Percentiles rank a stretch among this genome's conserved stretches.
These are phyloP conservation scores for Metridium senile DNA, from an alignment of 92 coral and sea anemone genomes.

Conservation along the genomic window DNA sequence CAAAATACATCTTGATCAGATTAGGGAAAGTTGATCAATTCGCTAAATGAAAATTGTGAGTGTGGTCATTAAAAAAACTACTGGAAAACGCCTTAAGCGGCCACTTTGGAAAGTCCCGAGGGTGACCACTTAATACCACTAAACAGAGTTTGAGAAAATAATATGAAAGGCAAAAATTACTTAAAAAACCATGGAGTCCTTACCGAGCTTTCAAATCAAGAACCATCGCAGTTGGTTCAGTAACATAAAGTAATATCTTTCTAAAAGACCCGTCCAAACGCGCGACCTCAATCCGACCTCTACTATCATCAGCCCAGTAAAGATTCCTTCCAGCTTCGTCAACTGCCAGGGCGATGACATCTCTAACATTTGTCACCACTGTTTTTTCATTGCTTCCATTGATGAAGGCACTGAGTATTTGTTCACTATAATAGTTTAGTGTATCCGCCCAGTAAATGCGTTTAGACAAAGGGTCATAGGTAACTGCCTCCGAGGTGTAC, in stretches of 20 bases:
- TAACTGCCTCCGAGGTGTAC: slow-evolving; percentile 37
- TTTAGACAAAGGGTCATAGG: slow-evolving; percentile 39
- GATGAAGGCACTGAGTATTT: slow-evolving; percentile 32
- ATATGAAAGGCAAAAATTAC: no score
- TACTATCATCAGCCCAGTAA: slow-evolving; percentile 46
- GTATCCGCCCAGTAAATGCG: slow-evolving; percentile 47
- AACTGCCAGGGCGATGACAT: slow-evolving; percentile 35
- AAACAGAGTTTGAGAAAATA: no score
- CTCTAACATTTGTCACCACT: slow-evolving; percentile 16
- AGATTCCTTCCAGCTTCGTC: slow-evolving; percentile 49
- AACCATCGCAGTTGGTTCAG: background rate
- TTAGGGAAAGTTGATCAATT: no score
- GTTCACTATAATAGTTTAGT: background rate
- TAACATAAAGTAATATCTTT: slow-evolving; percentile 15
- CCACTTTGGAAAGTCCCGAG: no score
- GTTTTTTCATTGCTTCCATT: slow-evolving; percentile 37
- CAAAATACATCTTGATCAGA: no score
- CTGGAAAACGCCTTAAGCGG: no score
- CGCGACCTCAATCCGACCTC: slow-evolving; percentile 36
- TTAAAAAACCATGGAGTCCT: background rate
- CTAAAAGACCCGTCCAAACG: slow-evolving; percentile 43
- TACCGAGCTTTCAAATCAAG: slow-evolving; percentile 26
- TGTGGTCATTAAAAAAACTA: no score
- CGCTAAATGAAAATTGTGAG: no score
- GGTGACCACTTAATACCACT: no score